These are phyloP conservation scores for Agriotes lineatus DNA, from an alignment of 2,888 invertebrate species.

Conservation along the genomic window DNA sequence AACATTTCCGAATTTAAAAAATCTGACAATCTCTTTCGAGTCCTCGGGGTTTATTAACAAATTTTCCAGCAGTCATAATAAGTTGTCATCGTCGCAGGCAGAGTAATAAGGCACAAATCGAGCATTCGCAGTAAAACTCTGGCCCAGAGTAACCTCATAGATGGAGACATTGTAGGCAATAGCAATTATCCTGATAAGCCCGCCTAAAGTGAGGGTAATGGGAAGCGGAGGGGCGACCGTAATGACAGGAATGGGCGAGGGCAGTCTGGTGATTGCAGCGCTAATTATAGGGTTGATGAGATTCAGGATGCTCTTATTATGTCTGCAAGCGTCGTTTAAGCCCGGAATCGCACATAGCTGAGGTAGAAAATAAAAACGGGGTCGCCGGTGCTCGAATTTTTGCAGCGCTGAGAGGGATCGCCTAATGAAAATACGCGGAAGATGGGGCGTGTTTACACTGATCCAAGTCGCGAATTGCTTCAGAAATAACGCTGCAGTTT, in stretches of 20 bases:
- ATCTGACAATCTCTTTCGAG: no score
- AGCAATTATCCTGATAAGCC: constrained; percentile 44
- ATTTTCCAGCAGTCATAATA: no score
- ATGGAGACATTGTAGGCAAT: constrained; percentile 39
- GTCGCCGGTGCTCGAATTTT: background rate
- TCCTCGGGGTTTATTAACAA: no score
- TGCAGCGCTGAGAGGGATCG: background rate
- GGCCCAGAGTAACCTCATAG: constrained; percentile 20
- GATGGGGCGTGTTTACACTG: no score
- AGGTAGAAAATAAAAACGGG: constrained; percentile 12
- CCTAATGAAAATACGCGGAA: no score
- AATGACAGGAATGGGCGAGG: constrained; percentile 45
- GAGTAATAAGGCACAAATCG: background rate
- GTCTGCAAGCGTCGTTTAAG: constrained; percentile 47
- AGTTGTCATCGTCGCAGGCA: background rate
- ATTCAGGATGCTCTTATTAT: constrained; percentile 52
- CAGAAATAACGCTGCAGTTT: no score
- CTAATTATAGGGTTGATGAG: constrained; percentile 55
- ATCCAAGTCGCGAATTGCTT: no score
- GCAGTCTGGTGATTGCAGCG: constrained; percentile 53
- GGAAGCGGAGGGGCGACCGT: constrained; percentile 35
- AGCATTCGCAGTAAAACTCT: constrained; percentile 4
- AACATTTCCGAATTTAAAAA: no score
- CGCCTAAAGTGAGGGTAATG: constrained; percentile 37
- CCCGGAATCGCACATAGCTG: constrained; percentile 14